Evolutionary conservation across 1,140 invertebrate species (phyloP), one percentile per base, ranked within the genome.

Genomic region (Rhagoletis zephyria): DNA sequence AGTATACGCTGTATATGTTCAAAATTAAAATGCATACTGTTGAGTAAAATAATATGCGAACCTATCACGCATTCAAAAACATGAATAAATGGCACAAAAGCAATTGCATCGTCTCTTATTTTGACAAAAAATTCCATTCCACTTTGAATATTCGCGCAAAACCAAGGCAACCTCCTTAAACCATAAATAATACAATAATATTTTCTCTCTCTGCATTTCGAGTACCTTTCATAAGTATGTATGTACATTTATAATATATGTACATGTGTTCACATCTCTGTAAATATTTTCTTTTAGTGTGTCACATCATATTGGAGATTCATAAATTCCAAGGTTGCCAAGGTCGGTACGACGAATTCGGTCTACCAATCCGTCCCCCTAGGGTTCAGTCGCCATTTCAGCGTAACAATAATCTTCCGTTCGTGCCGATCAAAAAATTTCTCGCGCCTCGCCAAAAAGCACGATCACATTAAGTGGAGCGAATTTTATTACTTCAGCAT

Each of bases 281-380:
- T 64, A 64, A 16, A n/a, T 64, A 64, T 64, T 64, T 64, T 16
- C 16, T 16, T 81, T 59, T n/a, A 74, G 12, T 45, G 14, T 74
- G 67, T 74, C 67, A 48, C 74, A 19, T 81, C 74, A 56, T 42
- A 81, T n/a, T 56, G 74, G 48, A 81, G 48, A 81, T 56, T n/a
- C 16, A 81, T 59, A 81, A 81, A 59, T 81, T 51, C 74, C 74
- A 81, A 81, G 74, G 74, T 81, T 81, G 74, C 48, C 74, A 81
- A 81, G 74, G 74, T 81, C 74, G 74, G 56, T n/a, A 48, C 19
- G 19, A 19, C 74, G 4, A 16, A 9, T n/a, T 67, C 64, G 19
- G 48, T 30, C 30, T 30, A 30, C 30, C 30, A 30, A 30, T 30
- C 30, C 30, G 30, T 30, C 30, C 30, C 30, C 30, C 30, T 30